Evolutionary conservation across 2,797 vertebrate genomes (phyloP).

Genomic region (Picus viridis): DNA sequence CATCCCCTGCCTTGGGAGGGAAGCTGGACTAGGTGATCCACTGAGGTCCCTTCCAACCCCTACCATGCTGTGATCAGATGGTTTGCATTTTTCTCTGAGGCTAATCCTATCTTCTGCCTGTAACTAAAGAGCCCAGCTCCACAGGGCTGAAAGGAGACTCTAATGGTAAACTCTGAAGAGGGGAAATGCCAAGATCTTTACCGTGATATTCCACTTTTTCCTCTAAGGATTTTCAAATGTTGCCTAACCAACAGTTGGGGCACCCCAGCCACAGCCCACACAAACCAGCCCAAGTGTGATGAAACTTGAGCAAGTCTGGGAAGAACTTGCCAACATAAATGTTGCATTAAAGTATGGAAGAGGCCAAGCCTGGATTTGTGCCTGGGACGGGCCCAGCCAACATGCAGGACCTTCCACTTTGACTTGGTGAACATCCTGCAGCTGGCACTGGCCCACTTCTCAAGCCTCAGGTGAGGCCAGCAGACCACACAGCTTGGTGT

Average conservation of each 20-base stretch:
- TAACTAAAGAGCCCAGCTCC: neutral
- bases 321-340: neutral
- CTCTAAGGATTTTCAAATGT: neutral
- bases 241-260: neutral
- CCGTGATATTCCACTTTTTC: neutral
- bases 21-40: too few species aligned
- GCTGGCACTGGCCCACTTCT: too few species aligned
- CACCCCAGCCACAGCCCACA: neutral
- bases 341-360: neutral
- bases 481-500: too few species aligned
- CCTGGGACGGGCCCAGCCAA: too few species aligned
- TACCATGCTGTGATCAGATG: neutral
- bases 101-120: neutral
- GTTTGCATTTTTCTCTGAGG: neutral
- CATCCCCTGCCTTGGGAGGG: too few species aligned
- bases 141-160: neutral
- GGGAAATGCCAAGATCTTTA: neutral
- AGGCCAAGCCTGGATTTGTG: neutral
- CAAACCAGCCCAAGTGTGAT: neutral
- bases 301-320: neutral
- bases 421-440: too few species aligned
- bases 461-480: too few species aligned
- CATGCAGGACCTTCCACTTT: too few species aligned
- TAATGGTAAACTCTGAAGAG: neutral
- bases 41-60: too few species aligned